These are phyloP conservation scores for Climacteris rufus DNA, from an alignment of 2,113 vertebrate genomes.

Conservation along the genomic window DNA sequence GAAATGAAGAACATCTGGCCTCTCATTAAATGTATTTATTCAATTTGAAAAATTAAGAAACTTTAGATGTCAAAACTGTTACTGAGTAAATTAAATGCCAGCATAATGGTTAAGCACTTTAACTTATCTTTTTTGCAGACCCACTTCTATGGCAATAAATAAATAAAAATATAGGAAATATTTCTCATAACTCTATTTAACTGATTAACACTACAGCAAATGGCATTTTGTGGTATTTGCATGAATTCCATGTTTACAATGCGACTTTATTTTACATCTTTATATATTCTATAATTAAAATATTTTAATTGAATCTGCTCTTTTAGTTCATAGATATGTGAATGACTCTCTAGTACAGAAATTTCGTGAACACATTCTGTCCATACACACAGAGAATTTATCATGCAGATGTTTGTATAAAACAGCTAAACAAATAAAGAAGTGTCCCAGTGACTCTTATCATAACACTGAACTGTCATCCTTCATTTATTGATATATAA, in stretches of 20 bases:
- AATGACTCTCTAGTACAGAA: neutral
- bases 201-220: neutral
- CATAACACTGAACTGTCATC: conserved; percentile 37
- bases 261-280: neutral
- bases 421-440: conserved; percentile 50
- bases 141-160: neutral
- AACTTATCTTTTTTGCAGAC: neutral
- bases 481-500: conserved; percentile 60
- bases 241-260: neutral
- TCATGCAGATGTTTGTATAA: neutral
- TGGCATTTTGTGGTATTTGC: neutral
- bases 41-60: neutral
- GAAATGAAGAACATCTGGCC: neutral
- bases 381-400: conserved; percentile 15
- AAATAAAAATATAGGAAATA: neutral
- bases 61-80: neutral
- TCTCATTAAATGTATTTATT: neutral
- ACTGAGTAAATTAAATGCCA: neutral
- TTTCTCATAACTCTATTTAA: neutral
- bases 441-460: conserved; percentile 14
- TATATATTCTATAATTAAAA: neutral
- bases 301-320: neutral
- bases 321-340: conserved; percentile 16
- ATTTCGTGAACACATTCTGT: conserved; percentile 49
- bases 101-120: neutral